Evolutionary conservation across 1,140 invertebrate species (phyloP).

Genomic region (Bombyx mandarina): DNA sequence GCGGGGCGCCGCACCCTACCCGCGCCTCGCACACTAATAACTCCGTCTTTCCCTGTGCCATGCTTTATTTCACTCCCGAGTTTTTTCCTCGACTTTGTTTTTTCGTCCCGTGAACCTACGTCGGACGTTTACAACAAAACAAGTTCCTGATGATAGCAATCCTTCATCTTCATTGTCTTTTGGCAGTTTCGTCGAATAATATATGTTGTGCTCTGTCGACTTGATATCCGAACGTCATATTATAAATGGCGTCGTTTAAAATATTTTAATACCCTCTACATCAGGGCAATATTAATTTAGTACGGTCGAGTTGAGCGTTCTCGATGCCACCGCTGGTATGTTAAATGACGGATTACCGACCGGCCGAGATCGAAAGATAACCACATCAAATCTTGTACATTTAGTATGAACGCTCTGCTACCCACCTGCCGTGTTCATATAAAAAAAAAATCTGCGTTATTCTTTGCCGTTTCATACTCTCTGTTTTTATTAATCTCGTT

Average conservation of each 20-base stretch:
- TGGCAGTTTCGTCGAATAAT: constrained; percentile 68
- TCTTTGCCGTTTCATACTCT: too few relatives aligned
- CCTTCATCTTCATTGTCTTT: constrained; percentile 69
- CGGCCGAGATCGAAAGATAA: constrained; percentile 58
- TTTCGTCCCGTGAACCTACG: constrained; percentile 36
- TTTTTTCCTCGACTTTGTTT: constrained; percentile 54
- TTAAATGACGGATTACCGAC: constrained; percentile 67
- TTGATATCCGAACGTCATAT: constrained; percentile 65
- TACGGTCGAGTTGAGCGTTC: constrained; percentile 60
- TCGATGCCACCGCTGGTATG: constrained; percentile 60
- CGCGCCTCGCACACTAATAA: constrained; percentile 53
- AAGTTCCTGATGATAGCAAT: constrained; percentile 64
- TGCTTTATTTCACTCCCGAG: constrained; percentile 64
- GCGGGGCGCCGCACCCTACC: constrained; percentile 65
- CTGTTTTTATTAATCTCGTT: too few relatives aligned
- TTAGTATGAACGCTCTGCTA: constrained; percentile 26
- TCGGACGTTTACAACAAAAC: constrained; percentile 64
- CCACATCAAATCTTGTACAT: constrained; percentile 46
- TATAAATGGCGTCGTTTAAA: constrained; percentile 69
- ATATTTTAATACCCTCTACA: constrained; percentile 69
- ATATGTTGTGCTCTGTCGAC: constrained; percentile 55
- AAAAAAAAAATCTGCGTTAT: too few relatives aligned
- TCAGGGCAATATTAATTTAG: constrained; percentile 67
- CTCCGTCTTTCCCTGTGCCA: constrained; percentile 64
- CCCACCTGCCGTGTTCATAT: neutral